phyloP scores from a whole-genome alignment of 2,888 invertebrate species.

The Volucella inanis region DNA sequence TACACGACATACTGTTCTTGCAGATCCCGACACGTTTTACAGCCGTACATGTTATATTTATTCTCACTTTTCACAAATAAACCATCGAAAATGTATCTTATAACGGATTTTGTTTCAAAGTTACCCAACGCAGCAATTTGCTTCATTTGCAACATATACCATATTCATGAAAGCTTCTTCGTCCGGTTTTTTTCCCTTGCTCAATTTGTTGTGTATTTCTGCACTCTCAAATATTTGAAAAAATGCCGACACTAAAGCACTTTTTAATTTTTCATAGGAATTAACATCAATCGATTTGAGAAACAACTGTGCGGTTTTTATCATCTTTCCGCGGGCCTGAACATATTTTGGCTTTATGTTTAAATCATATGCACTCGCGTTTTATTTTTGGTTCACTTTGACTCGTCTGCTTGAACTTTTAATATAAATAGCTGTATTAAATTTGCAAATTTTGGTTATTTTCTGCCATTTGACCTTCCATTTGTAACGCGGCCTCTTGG shows the following conservation, averaged over 20 bases:
- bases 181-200: constrained; percentile 46
- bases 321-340: constrained; percentile 67
- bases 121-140: constrained; percentile 48
- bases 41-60: constrained; percentile 50
- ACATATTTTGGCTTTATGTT: no score
- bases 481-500: no score
- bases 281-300: constrained; percentile 53
- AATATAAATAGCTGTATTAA: no score
- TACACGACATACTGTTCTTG: no score
- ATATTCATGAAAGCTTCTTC: constrained; percentile 57
- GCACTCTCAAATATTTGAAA: constrained; percentile 38
- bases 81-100: constrained; percentile 56
- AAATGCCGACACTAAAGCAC: constrained; percentile 41
- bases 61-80: constrained; percentile 40
- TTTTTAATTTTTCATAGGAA: no score
- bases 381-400: constrained; percentile 19
- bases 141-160: no score
- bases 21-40: constrained; percentile 75
- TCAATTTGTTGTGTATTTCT: constrained; percentile 48
- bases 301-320: constrained; percentile 59
- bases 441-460: no score
- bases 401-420: no score
- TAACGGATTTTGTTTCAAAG: constrained; percentile 45
- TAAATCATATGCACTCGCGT: constrained; percentile 21
- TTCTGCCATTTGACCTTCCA: no score